Base-by-base conservation (phyloP, 2,888 invertebrate genomes). In the Drosophila kuntzei region DNA sequence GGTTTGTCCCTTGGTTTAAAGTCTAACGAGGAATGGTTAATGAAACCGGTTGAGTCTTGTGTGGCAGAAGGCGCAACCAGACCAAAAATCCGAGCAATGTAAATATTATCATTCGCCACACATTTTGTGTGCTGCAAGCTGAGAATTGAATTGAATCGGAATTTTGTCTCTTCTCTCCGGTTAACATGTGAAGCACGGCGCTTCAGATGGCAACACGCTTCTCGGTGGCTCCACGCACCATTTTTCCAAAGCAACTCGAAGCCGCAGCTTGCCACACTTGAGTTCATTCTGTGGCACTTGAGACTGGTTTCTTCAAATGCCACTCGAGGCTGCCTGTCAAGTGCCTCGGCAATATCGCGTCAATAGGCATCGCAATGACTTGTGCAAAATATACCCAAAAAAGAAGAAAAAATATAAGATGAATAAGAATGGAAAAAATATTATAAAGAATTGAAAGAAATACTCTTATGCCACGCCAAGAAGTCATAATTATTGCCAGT, bases 401-500 rank as follows among this genome's bases (percentile, higher is more conserved):
- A 41, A 49, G 34, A 34, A 39, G 32, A 36, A 20, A 44, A 14
- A 34, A 32, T n/a, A n/a, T n/a, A n/a, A 49, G 29, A 18, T 51
- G 44, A 34, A 54, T 29, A 47, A 36, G 34, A 32, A 43, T 47
- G 39, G 39, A 67, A 68, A 57, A 58, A 41, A 43, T 51, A 67
- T 57, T 57, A 50, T 64, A 53, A 60, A 54, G 41, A 60, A 55
- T 49, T 65, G 65, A 60, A 73, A 65, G 53, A 66, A 79, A 79
- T 54, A 79, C 63, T 71, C 50, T 58, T 57, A 37, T 61, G 66
- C 53, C 74, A 82, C 76, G 63, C 66, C 74, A 79, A 88, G 86
- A 79, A 88, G 75, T 82, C 88, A 83, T 83, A 83, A 86, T 88
- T 83, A 88, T 86, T 82, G 88, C 88, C 74, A 88, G 88, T 83